Evolutionary conservation across 2,888 invertebrate species (phyloP).

Genomic region (Asteroscopus sphinx): DNA sequence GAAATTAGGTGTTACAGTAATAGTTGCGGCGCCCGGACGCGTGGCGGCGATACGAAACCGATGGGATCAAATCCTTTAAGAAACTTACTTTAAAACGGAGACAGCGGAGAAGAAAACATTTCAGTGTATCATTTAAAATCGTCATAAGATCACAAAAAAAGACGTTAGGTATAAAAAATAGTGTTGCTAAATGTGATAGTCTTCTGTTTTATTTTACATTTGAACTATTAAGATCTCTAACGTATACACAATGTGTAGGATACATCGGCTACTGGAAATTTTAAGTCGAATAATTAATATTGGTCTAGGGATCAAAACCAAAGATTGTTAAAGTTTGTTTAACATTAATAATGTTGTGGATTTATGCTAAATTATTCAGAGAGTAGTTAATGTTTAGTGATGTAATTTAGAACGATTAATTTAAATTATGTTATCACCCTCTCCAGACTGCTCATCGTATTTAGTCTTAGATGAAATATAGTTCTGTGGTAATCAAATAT

Average conservation of each 20-base stretch:
- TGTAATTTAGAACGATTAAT: conserved; percentile 79
- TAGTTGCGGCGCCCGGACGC: conserved; percentile 68
- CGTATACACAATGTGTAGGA: conserved; percentile 77
- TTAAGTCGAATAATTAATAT: conserved; percentile 87
- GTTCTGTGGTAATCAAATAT: conserved; percentile 84
- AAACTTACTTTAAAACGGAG: conserved; percentile 87
- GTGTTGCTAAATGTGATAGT: conserved; percentile 89
- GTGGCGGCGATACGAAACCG: conserved; percentile 86
- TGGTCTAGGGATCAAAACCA: conserved; percentile 96
- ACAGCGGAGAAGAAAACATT: conserved; percentile 79
- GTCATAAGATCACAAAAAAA: conserved; percentile 85
- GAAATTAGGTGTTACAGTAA: conserved; percentile 84
- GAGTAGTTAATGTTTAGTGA: conserved; percentile 83
- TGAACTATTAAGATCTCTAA: conserved; percentile 83
- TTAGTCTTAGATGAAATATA: conserved; percentile 85
- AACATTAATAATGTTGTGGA: conserved; percentile 88
- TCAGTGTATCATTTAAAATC: conserved; percentile 83
- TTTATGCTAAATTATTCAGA: conserved; percentile 88
- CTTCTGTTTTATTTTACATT: conserved; percentile 87
- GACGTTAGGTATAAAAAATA: conserved; percentile 87
- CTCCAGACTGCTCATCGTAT: conserved; percentile 88
- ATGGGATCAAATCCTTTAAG: conserved; percentile 91
- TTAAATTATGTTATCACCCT: conserved; percentile 85
- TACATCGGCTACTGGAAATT: conserved; percentile 81
- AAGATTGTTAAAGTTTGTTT: conserved; percentile 93